Evolutionary conservation across 1,140 invertebrate species (phyloP).

Genomic region (Ylistrum balloti): DNA sequence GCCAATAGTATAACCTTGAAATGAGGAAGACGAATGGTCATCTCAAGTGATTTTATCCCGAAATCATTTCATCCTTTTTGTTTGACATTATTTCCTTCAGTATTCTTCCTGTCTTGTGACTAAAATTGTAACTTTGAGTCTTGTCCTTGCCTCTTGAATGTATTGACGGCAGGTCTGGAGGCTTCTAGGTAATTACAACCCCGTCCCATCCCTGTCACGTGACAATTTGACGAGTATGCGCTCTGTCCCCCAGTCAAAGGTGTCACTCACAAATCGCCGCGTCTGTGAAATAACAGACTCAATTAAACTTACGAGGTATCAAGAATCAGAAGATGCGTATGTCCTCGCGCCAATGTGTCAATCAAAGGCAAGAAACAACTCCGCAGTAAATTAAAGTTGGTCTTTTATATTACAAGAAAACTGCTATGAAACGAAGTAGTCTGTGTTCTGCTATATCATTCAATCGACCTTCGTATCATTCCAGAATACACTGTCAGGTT

Average conservation of each 20-base stretch:
- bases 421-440: not conserved
- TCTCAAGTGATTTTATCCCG: too few relatives aligned
- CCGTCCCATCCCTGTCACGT: not conserved
- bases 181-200: not conserved
- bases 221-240: not conserved
- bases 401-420: not conserved
- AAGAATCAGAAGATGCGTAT: not conserved
- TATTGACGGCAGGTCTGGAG: not conserved
- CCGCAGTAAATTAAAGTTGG: not conserved
- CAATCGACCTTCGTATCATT: not conserved
- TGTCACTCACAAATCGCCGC: not conserved
- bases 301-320: not conserved
- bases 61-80: too few relatives aligned
- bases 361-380: not conserved
- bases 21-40: too few relatives aligned
- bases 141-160: not conserved
- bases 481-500: not conserved
- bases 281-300: conserved; percentile 12
- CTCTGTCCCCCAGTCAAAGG: not conserved
- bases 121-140: not conserved
- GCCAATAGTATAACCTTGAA: too few relatives aligned
- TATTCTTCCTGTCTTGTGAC: not conserved
- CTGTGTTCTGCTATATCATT: not conserved
- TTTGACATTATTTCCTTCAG: not conserved
- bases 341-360: not conserved